A percentile compares a stretch with the other conserved stretches of the same genome.
Evolutionary conservation across 1,140 invertebrate species (phyloP).

Genomic region (Bombyx mandarina): DNA sequence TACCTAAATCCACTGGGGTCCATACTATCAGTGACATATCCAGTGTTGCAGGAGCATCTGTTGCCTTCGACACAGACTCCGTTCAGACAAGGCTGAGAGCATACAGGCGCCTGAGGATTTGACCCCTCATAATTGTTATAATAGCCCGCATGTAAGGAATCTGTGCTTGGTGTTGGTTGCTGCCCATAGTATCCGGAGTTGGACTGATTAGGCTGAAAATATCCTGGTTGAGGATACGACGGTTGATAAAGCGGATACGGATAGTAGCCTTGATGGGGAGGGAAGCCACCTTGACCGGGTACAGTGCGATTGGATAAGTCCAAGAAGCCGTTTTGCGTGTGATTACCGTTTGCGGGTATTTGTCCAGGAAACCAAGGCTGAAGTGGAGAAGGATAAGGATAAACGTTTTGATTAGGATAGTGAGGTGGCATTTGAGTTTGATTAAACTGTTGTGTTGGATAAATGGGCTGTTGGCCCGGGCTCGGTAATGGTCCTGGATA

Average conservation of each 20-base stretch:
- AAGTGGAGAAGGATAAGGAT: background rate
- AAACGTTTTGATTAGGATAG: conserved; percentile 9
- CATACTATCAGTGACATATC: conserved; percentile 56
- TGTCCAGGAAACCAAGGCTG: conserved; percentile 4
- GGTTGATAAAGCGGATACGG: conserved; percentile 6
- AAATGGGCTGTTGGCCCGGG: conserved; percentile 4
- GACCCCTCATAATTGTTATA: background rate
- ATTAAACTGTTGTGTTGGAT: conserved; percentile 2
- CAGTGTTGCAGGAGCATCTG: conserved; percentile 66
- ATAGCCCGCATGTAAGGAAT: background rate
- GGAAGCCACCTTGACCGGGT: background rate
- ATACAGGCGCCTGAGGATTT: conserved; percentile 28
- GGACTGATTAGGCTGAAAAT: conserved; percentile 1
- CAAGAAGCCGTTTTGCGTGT: background rate
- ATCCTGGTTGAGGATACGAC: conserved; percentile 3
- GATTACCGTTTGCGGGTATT: conserved; percentile 1
- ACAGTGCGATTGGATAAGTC: conserved; percentile 4
- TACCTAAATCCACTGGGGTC: conserved; percentile 52
- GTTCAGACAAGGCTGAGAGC: conserved; percentile 68
- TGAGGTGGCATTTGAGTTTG: conserved; percentile 4
- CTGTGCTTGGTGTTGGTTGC: conserved; percentile 5
- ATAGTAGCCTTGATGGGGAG: background rate
- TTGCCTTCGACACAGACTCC: conserved; percentile 68
- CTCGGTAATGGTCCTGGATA: background rate
- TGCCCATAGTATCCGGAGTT: conserved; percentile 3